Conservation (phyloP, 2,113 vertebrate species). For the Leuciscus idus region DNA sequence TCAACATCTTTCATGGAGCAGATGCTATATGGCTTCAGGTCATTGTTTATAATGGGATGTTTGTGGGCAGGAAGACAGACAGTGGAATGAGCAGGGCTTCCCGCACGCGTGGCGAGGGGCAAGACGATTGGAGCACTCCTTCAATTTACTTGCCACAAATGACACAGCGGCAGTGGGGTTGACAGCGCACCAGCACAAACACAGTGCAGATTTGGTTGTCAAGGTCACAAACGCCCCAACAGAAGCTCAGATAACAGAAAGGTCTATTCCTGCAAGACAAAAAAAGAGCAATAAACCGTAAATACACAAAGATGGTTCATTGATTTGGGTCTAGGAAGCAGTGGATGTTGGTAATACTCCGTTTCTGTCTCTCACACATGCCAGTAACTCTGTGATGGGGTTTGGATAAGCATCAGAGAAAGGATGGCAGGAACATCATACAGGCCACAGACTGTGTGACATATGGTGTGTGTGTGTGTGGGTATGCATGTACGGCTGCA, state of each 20-base stretch:
- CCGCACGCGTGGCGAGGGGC: background rate
- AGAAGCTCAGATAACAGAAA: conserved; percentile 25
- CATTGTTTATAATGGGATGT: conserved; percentile 29
- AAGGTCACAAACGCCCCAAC: conserved; percentile 19
- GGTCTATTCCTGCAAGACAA: conserved; percentile 39
- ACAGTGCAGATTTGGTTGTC: conserved; percentile 20
- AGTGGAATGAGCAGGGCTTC: conserved; percentile 38
- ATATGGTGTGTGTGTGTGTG: conserved; percentile 1
- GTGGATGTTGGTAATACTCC: background rate
- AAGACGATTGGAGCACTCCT: conserved; percentile 13
- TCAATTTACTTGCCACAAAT: conserved; percentile 36
- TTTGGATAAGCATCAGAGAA: conserved; percentile 23
- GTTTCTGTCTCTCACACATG: conserved; percentile 18
- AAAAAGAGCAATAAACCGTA: conserved; percentile 2
- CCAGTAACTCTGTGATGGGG: conserved; percentile 4
- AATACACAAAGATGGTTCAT: conserved; percentile 6
- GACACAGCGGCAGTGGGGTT: background rate
- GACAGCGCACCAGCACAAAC: conserved; percentile 8
- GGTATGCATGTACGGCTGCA: background rate
- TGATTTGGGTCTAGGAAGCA: conserved; percentile 23
- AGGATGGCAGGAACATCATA: conserved; percentile 22
- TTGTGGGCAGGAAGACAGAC: conserved; percentile 29
- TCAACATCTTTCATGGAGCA: conserved; percentile 19
- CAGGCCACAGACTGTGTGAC: conserved; percentile 10
- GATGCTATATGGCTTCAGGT: conserved; percentile 20